Percentiles rank a stretch among this genome's conserved stretches.
Evolutionary conservation across 2,797 vertebrate species (phyloP).

Genomic region (Cossypha heuglini): DNA sequence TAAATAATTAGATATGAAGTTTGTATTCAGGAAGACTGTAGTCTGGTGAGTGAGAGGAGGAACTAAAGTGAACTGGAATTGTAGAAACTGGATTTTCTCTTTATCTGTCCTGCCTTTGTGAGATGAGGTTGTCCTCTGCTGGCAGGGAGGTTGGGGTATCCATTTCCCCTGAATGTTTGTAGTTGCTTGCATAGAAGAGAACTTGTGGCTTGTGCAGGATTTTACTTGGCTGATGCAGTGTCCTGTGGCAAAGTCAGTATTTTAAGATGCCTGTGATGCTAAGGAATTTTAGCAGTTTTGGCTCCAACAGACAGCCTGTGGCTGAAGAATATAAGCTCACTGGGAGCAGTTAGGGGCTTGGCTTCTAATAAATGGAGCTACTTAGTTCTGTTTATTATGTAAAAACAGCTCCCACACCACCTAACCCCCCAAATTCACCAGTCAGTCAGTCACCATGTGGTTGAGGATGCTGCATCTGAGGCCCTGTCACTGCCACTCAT

Average conservation of each 20-base stretch:
- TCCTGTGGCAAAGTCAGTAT: background rate
- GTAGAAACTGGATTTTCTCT: background rate
- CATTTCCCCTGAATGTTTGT: background rate
- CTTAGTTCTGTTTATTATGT: background rate
- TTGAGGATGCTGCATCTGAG: background rate
- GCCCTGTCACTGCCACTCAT: fast-evolving
- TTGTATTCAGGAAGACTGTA: background rate
- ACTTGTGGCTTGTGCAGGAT: background rate
- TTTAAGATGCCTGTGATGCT: background rate
- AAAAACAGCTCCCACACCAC: background rate
- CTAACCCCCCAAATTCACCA: background rate
- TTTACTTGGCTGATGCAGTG: background rate
- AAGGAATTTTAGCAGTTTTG: background rate
- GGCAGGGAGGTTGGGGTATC: fast-evolving
- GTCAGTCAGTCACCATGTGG: background rate
- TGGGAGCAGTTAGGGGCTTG: background rate
- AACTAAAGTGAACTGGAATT: background rate
- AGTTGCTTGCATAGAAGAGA: background rate
- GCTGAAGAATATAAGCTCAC: background rate
- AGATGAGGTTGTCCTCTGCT: background rate
- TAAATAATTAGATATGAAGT: background rate
- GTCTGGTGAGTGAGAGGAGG: background rate
- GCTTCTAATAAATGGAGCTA: background rate
- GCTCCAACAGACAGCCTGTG: background rate
- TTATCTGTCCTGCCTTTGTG: background rate